Base-by-base conservation (phyloP, 30 jellyfish, hydroid and myxozoan species). In the Sanderia malayensis region DNA sequence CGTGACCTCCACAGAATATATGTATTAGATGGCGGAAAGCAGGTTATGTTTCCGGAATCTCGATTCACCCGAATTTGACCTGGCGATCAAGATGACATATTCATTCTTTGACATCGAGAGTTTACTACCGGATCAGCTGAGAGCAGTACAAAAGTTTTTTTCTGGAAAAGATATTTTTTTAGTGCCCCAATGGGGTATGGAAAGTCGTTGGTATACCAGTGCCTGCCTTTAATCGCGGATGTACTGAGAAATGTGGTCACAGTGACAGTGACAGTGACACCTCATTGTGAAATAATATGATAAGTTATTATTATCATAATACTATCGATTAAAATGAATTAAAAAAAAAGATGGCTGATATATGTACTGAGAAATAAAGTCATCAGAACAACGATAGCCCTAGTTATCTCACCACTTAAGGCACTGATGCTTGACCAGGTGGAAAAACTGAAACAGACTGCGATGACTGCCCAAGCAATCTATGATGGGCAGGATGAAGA, bases 171-270 rank as follows among this genome's bases (percentile, higher is more conserved):
- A 66, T 32, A 66, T 32, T 30, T 66, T 30, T 41, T 66, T 49
- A 49, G 64, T 49, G 64, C 61, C 61, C 81, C 81, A 69, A 69
- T 70, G 0, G 69, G 81, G 25, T 46, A 28, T 46, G 69, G 81
- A 69, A 69, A 69, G 69, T 69, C 81, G 24, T 46, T 69, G 44
- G 45, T 69, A 21, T 44, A 41, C 69, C 69, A 69, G 53, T 8
- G 49, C 55, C 33, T 69, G 58, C 81, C 81, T 1, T 7, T 69
- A 26, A 22, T 69, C 27, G 69, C 81, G 49, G 81, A 69, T 69
- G 46, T 69, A 13, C 13, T 69, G 47, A 44, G 13, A 17, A 70
- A 49, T 26, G 1, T 41, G 45, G 44, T 31, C 19, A 20, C 53
- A 26, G 70, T 69, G 22, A 69, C 69, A 44, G 13, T 31, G 20